phyloP scores from a whole-genome alignment of 2,113 vertebrate species.

The Ancistrus triradiatus region DNA sequence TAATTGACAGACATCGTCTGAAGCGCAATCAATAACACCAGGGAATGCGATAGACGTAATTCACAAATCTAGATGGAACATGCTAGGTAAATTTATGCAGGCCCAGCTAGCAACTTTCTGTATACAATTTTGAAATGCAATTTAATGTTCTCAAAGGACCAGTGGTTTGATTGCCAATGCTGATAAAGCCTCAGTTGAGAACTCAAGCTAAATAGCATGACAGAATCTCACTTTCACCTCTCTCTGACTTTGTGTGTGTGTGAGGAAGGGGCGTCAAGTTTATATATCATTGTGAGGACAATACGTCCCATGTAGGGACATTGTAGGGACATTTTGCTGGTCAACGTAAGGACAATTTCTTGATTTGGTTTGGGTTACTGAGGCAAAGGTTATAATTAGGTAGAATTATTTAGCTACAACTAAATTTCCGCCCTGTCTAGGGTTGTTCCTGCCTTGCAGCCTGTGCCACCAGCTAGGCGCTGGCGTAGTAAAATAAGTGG shows the following conservation, averaged over 20 bases:
- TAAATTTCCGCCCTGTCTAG: too few species aligned
- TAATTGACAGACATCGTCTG: conserved; percentile 58
- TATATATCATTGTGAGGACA: too few species aligned
- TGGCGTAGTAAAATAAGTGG: conserved; percentile 25
- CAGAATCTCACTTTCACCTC: background rate
- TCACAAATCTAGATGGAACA: conserved; percentile 32
- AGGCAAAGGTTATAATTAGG: too few species aligned
- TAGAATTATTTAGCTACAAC: too few species aligned
- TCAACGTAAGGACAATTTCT: too few species aligned
- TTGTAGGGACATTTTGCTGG: too few species aligned
- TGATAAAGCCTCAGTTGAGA: conserved; percentile 45
- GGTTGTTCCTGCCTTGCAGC: too few species aligned
- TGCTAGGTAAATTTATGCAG: conserved; percentile 1
- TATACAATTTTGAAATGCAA: conserved; percentile 51
- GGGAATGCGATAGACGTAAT: conserved; percentile 33
- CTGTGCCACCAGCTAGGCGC: conserved; percentile 2
- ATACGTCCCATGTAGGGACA: too few species aligned
- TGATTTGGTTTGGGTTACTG: too few species aligned
- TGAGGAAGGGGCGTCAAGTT: too few species aligned
- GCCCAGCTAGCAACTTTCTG: conserved; percentile 36
- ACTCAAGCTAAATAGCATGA: conserved; percentile 10
- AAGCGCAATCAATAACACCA: conserved; percentile 56
- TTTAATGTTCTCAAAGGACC: conserved; percentile 46
- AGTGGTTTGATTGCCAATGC: conserved; percentile 38
- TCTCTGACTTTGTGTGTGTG: background rate